These are phyloP conservation scores for Indri indri DNA, from an alignment of 2,113 vertebrate genomes.

Conservation along the genomic window DNA sequence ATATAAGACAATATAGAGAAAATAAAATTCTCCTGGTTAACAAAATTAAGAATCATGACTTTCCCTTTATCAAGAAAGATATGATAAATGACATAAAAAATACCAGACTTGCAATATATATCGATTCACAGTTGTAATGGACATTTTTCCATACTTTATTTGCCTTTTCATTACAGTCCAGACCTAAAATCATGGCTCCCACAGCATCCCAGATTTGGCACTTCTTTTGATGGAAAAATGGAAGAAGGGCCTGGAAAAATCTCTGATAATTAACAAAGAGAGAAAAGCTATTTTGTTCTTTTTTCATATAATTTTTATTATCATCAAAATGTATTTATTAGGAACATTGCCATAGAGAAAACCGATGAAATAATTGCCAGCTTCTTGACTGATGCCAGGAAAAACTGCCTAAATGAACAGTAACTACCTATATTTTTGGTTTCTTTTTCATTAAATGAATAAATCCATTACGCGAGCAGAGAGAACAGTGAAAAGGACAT, in stretches of 20 bases:
- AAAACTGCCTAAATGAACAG: neutral
- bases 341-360: neutral
- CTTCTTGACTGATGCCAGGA: neutral
- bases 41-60: neutral
- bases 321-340: neutral
- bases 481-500: neutral
- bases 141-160: neutral
- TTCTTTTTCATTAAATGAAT: neutral
- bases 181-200: neutral
- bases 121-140: no score
- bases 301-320: neutral
- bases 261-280: neutral
- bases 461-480: neutral
- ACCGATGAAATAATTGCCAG: neutral
- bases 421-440: neutral
- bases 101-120: neutral
- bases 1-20: neutral
- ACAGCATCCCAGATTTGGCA: neutral
- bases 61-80: neutral
- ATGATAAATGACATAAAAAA: neutral
- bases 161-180: neutral
- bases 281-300: neutral
- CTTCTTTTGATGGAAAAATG: neutral
- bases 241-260: neutral
- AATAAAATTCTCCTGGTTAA: neutral